Evolutionary conservation across 2,113 vertebrate genomes (phyloP).

Genomic region (Apeltes quadracus): DNA sequence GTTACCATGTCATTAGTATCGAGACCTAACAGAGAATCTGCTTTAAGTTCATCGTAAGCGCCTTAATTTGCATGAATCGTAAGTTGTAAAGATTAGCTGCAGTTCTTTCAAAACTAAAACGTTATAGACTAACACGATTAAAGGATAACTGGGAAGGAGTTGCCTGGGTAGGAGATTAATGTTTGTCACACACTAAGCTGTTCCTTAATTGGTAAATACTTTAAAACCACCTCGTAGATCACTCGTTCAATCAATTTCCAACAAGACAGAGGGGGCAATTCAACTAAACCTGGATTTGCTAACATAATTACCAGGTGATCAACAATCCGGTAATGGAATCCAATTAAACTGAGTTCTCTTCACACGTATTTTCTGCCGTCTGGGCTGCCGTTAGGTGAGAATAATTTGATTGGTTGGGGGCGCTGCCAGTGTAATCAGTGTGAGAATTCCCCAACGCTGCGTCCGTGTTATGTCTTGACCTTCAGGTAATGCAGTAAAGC

Average conservation of each 20-base stretch:
- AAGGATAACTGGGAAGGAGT: neutral
- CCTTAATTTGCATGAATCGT: too few species aligned
- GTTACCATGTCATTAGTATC: neutral
- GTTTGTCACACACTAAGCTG: neutral
- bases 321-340: conserved; percentile 9
- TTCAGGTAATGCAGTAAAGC: conserved; percentile 50
- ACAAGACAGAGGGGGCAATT: neutral
- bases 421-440: conserved; percentile 9
- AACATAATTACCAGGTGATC: conserved; percentile 19
- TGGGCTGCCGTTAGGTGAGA: conserved; percentile 25
- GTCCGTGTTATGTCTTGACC: conserved; percentile 53
- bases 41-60: too few species aligned
- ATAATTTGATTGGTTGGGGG: conserved; percentile 37
- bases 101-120: too few species aligned
- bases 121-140: neutral
- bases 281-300: conserved; percentile 22
- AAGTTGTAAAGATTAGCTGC: too few species aligned
- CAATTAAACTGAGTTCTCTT: conserved; percentile 27
- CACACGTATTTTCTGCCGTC: conserved; percentile 37
- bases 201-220: neutral
- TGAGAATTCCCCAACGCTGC: conserved; percentile 9
- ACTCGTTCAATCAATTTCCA: conserved; percentile 8
- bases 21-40: neutral
- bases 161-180: neutral
- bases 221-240: neutral